Percentiles rank a stretch among this genome's conserved stretches.
Evolutionary conservation across 2,113 vertebrate genomes (phyloP).

Genomic region (Sphyrna mokarran): DNA sequence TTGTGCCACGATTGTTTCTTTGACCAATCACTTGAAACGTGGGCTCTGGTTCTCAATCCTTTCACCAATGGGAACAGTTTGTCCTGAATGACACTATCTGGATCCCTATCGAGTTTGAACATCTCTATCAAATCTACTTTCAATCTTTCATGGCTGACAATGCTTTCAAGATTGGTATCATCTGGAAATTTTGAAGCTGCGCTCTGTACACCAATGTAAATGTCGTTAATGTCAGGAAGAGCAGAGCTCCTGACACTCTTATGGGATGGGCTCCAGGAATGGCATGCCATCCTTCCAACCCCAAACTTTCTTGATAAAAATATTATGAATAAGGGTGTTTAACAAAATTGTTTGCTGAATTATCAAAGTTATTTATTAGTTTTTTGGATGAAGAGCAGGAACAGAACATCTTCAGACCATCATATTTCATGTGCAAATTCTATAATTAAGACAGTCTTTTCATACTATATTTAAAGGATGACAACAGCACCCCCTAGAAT

Average conservation of each 20-base stretch:
- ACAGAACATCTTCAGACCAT: background rate
- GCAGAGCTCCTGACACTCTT: background rate
- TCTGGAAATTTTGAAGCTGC: no score
- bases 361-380: background rate
- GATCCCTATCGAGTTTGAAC: no score
- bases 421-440: background rate
- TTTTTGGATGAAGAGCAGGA: background rate
- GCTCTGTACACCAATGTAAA: no score
- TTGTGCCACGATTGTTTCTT: no score
- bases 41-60: no score
- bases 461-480: background rate
- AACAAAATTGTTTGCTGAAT: background rate
- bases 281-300: background rate
- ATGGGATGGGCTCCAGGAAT: background rate
- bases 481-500: background rate
- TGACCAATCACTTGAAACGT: no score
- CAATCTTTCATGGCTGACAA: no score
- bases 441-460: background rate
- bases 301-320: background rate
- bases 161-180: no score
- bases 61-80: no score
- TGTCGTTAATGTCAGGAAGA: no score
- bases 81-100: no score
- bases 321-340: background rate
- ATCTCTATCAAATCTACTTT: no score